Evolutionary conservation across 2,888 invertebrate genomes (phyloP).

Genomic region (Autographa pulchrina): DNA sequence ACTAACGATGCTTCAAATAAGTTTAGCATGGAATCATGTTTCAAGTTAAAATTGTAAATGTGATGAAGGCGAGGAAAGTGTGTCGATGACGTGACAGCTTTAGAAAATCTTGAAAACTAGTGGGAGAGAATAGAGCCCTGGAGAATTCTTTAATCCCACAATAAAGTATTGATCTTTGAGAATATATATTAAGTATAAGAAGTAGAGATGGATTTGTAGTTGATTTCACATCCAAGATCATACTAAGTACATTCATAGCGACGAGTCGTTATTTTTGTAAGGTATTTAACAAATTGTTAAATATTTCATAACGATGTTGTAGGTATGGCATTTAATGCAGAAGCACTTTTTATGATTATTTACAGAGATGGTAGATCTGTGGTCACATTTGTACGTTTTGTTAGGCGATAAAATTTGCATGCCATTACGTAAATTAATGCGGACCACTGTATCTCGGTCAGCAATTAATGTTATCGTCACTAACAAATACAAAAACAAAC

Average conservation of each 20-base stretch:
- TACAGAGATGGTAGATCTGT: constrained; percentile 45
- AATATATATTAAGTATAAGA: too few species aligned
- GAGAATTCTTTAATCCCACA: not conserved
- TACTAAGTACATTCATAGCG: too few species aligned
- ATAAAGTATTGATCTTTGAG: not conserved
- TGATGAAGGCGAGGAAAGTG: not conserved
- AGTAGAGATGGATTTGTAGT: too few species aligned
- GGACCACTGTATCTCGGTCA: constrained; percentile 52
- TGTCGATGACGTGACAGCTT: not conserved
- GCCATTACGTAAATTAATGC: constrained; percentile 64
- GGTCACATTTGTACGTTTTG: constrained; percentile 57
- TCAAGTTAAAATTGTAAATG: not conserved
- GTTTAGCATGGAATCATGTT: constrained; percentile 10
- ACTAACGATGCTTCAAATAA: constrained; percentile 21
- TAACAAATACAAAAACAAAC: constrained; percentile 33
- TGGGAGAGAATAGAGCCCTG: not conserved
- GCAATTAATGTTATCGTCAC: constrained; percentile 61
- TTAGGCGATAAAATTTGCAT: constrained; percentile 69
- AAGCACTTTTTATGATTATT: constrained; percentile 41
- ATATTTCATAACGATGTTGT: too few species aligned
- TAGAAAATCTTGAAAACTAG: not conserved
- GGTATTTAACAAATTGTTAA: too few species aligned
- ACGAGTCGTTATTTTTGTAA: too few species aligned
- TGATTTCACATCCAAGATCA: too few species aligned
- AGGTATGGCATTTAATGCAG: too few species aligned